A percentile compares a stretch with the other conserved stretches of the same genome.
phyloP scores from a whole-genome alignment of 1,140 invertebrate species.

The Ephestia elutella region DNA sequence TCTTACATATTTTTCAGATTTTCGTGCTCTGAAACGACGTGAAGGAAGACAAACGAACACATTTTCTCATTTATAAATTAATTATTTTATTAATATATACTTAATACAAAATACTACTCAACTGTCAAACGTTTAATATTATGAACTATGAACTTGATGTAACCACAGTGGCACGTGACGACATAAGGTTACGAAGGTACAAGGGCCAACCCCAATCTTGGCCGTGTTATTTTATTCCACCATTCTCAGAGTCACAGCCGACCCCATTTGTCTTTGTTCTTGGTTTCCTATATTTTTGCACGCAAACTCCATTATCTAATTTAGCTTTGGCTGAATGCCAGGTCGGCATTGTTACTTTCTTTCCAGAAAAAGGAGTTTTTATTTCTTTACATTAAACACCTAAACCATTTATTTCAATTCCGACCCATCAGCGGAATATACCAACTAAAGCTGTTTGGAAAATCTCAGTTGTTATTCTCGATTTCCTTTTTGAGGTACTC shows the following conservation, averaged over 20 bases:
- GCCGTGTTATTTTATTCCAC: conserved; percentile 64
- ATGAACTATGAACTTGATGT: too few species aligned
- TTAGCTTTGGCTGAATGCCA: conserved; percentile 72
- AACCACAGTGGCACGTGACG: conserved; percentile 26
- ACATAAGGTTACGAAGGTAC: conserved; percentile 24
- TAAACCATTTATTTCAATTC: conserved; percentile 51
- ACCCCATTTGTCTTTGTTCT: conserved; percentile 73
- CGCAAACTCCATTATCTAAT: conserved; percentile 75
- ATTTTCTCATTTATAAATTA: too few species aligned
- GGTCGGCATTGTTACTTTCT: conserved; percentile 65
- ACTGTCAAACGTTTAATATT: neutral
- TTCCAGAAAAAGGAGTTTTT: conserved; percentile 56
- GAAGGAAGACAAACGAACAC: too few species aligned
- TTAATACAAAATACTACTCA: too few species aligned
- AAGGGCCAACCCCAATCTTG: conserved; percentile 46
- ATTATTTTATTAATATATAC: too few species aligned
- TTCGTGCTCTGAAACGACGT: too few species aligned
- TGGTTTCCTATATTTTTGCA: conserved; percentile 74
- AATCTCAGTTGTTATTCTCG: neutral
- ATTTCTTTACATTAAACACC: conserved; percentile 61
- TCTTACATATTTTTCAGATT: too few species aligned
- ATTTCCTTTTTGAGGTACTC: neutral
- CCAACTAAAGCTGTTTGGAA: neutral
- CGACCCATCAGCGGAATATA: conserved; percentile 12
- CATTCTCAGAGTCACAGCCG: conserved; percentile 62